Evolutionary conservation across 1,140 invertebrate species (phyloP).

Genomic region (Triops cancriformis): DNA sequence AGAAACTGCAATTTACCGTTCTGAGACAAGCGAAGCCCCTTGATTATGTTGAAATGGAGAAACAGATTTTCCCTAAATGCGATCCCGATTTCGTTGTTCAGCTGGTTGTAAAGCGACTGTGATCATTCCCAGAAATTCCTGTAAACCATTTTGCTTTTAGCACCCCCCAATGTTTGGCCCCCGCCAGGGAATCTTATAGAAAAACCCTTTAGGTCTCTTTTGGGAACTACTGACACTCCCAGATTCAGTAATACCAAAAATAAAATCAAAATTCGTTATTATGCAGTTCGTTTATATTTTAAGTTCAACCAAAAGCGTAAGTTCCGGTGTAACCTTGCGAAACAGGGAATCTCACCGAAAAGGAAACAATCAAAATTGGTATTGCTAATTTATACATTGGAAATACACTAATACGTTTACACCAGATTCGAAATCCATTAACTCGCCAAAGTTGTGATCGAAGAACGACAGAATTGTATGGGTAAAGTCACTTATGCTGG

Average conservation of each 20-base stretch:
- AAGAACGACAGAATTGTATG: not conserved
- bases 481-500: not conserved
- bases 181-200: no score
- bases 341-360: not conserved
- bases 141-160: not conserved
- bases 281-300: not conserved
- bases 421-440: not conserved
- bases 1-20: not conserved
- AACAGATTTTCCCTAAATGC: not conserved
- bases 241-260: not conserved
- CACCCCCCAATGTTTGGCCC: no score
- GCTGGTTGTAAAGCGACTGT: not conserved
- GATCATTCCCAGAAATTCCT: not conserved
- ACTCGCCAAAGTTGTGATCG: constrained; percentile 2
- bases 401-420: not conserved
- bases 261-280: not conserved
- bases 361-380: not conserved
- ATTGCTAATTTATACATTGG: constrained; percentile 4
- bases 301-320: not conserved
- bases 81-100: not conserved
- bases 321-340: not conserved
- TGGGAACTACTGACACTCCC: no score
- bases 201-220: no score
- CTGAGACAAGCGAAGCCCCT: not conserved
- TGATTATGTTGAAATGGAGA: not conserved